Percentiles rank a stretch among this genome's conserved stretches.
Evolutionary conservation across 2,113 vertebrate species (phyloP).

Genomic region (Falcunculus frontatus): DNA sequence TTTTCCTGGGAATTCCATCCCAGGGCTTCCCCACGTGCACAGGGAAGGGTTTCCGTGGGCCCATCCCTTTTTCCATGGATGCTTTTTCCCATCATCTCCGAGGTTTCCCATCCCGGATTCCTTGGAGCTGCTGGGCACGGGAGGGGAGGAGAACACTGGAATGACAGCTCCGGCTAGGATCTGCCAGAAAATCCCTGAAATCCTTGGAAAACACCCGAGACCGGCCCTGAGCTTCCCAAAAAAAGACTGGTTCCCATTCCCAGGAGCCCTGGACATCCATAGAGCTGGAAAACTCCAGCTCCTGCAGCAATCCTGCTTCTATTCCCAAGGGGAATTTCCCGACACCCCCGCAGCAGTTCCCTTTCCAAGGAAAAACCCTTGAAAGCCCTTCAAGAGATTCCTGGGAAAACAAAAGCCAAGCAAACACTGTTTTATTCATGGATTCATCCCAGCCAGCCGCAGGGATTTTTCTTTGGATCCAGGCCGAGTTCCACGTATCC

Average conservation of each 20-base stretch:
- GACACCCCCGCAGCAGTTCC: background rate
- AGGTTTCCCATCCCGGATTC: rapidly evolving
- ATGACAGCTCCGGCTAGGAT: background rate
- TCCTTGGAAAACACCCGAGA: background rate
- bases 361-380: background rate
- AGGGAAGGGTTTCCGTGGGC: background rate
- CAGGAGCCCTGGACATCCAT: background rate
- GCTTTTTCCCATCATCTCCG: rapidly evolving
- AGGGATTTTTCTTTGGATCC: background rate
- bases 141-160: background rate
- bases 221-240: background rate
- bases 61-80: background rate
- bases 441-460: background rate
- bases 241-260: background rate
- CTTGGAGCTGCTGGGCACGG: background rate
- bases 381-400: background rate
- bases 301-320: background rate
- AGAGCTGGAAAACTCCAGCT: background rate
- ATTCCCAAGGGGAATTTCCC: background rate
- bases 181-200: background rate
- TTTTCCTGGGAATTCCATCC: background rate
- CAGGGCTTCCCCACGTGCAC: background rate
- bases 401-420: background rate
- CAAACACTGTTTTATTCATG: background rate
- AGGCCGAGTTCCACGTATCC: background rate